These are phyloP conservation scores for Colletes collaris DNA, from an alignment of 2,888 invertebrate species.

Conservation along the genomic window DNA sequence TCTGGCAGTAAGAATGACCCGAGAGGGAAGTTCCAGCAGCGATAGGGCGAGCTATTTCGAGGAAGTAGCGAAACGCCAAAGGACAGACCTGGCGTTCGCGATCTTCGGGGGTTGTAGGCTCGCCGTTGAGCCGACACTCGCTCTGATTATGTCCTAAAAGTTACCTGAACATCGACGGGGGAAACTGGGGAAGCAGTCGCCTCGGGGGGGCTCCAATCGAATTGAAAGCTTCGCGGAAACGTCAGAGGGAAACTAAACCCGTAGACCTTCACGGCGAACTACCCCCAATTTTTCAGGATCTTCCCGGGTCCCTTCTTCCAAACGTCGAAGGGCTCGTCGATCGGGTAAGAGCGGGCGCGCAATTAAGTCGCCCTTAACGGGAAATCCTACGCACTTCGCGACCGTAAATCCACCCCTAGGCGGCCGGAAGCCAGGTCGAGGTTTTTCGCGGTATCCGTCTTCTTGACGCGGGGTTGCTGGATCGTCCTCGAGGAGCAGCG, in stretches of 20 bases:
- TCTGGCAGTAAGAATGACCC: no score
- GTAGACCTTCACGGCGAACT: background rate
- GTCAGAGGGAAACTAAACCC: background rate
- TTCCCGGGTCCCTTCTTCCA: background rate
- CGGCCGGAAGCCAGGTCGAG: conserved; percentile 10
- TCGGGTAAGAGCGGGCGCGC: background rate
- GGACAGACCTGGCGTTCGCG: no score
- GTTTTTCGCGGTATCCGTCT: conserved; percentile 57
- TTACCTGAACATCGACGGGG: no score
- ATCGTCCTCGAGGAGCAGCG: conserved; percentile 52
- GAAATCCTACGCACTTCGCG: conserved; percentile 10
- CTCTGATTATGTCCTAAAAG: no score
- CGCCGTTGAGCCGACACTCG: no score
- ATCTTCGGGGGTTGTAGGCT: no score
- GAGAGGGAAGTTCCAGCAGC: no score
- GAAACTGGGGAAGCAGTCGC: no score
- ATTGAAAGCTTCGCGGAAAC: background rate
- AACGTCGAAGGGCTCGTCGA: background rate
- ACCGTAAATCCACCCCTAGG: background rate
- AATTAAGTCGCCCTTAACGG: conserved; percentile 13
- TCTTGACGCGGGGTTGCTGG: conserved; percentile 26
- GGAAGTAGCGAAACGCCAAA: no score
- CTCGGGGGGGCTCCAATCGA: background rate
- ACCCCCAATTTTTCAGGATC: conserved; percentile 3
- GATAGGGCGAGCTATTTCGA: no score